Evolutionary conservation across 30 jellyfish, hydroid and myxozoan genomes (phyloP).

Genomic region (Morbakka virulenta): DNA sequence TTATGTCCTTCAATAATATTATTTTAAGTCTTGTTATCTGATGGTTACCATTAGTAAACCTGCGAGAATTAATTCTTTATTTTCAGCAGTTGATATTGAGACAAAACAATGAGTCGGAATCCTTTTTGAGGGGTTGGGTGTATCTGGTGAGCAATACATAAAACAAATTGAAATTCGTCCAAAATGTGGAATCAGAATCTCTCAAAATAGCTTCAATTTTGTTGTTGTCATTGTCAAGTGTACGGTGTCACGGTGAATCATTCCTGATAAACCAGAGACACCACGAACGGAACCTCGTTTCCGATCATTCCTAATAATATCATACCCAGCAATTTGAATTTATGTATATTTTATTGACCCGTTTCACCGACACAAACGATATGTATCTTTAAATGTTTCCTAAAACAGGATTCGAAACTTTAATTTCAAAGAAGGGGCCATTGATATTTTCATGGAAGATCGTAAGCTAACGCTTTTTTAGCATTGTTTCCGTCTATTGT

Average conservation of each 20-base stretch:
- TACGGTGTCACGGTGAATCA: background rate
- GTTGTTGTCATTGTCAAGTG: slow-evolving; percentile 8
- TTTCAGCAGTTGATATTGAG: background rate
- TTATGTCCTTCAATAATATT: background rate
- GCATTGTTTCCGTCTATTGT: too few species aligned
- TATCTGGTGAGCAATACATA: slow-evolving; percentile 11
- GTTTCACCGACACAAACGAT: slow-evolving; percentile 2
- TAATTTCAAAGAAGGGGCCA: background rate
- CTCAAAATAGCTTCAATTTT: too few species aligned
- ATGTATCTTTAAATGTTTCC: slow-evolving; percentile 1
- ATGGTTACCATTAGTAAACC: background rate
- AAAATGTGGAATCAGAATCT: background rate
- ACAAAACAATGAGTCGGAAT: background rate
- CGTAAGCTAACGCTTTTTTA: background rate
- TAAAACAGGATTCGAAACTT: background rate
- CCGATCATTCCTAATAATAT: slow-evolving; percentile 17
- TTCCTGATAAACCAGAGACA: slow-evolving; percentile 18
- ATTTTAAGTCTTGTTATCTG: slow-evolving; percentile 7
- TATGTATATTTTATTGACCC: background rate
- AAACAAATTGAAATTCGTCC: background rate
- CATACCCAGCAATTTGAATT: slow-evolving; percentile 10
- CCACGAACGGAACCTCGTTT: slow-evolving; percentile 10
- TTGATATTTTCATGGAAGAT: slow-evolving; percentile 5
- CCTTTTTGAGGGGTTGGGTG: too few species aligned
- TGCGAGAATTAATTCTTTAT: slow-evolving; percentile 18